phyloP scores from a whole-genome alignment of 2,113 vertebrate species.

The Catagonus wagneri region DNA sequence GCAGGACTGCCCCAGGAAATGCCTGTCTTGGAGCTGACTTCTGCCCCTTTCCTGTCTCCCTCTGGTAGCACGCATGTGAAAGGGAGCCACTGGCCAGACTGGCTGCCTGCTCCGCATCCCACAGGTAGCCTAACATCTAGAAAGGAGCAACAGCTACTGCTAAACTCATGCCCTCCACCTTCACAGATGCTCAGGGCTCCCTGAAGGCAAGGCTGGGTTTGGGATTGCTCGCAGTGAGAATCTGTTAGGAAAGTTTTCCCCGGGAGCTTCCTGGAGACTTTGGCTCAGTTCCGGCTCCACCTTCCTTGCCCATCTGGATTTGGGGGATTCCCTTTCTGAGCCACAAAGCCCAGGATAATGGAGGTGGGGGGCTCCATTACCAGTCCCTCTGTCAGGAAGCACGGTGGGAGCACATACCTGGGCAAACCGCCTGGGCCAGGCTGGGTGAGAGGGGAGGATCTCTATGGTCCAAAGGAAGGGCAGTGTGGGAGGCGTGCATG shows the following conservation, averaged over 20 bases:
- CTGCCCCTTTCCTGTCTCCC: conserved; percentile 7
- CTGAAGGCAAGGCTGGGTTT: not conserved
- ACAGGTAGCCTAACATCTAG: conserved; percentile 10
- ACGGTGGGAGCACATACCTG: not conserved
- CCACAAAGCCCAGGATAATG: not conserved
- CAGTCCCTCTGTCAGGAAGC: too few relatives aligned
- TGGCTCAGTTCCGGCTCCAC: accelerated
- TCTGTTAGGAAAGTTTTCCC: not conserved
- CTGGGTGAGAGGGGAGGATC: too few relatives aligned
- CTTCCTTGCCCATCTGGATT: not conserved
- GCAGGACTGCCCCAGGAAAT: conserved; percentile 5
- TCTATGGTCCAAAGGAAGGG: not conserved
- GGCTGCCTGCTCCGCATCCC: not conserved
- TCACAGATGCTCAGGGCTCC: not conserved
- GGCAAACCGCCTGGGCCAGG: not conserved
- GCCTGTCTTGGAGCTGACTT: not conserved
- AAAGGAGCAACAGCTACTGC: conserved; percentile 26
- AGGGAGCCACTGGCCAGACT: not conserved
- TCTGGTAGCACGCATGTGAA: conserved; percentile 47
- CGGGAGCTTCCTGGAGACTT: not conserved
- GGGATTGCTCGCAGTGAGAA: not conserved
- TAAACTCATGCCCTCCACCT: not conserved
- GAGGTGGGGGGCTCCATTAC: too few relatives aligned
- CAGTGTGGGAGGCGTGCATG: accelerated
- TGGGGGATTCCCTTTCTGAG: not conserved